A percentile compares a stretch with the other conserved stretches of the same genome.
Evolutionary conservation across 1,140 invertebrate genomes (phyloP).

Genomic region (Drosophila kurseongensis): DNA sequence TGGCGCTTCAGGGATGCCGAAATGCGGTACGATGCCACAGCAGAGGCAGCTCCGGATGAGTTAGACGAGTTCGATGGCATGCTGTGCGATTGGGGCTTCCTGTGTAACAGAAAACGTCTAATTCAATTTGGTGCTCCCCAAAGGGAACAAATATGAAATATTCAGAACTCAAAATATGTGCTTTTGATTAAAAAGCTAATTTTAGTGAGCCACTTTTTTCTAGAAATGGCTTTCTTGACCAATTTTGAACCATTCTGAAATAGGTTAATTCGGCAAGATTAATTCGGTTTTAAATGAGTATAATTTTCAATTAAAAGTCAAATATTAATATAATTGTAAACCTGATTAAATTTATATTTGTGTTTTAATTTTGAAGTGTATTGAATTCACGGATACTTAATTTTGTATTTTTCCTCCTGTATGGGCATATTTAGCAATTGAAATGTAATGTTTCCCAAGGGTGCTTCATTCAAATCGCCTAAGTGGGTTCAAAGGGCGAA

Average conservation of each 20-base stretch:
- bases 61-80: conserved; percentile 69
- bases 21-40: conserved; percentile 54
- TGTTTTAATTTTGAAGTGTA: too few relatives aligned
- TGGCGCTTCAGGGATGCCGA: conserved; percentile 68
- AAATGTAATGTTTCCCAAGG: conserved; percentile 2
- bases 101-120: neutral
- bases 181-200: neutral
- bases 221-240: too few relatives aligned
- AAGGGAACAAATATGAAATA: too few relatives aligned
- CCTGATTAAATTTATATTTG: too few relatives aligned
- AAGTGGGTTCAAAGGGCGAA: neutral
- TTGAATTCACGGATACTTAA: neutral
- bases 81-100: conserved; percentile 70
- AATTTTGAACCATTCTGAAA: too few relatives aligned
- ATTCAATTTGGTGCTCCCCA: too few relatives aligned
- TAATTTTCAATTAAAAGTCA: too few relatives aligned
- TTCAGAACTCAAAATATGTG: too few relatives aligned
- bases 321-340: too few relatives aligned
- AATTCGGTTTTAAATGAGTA: too few relatives aligned
- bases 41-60: conserved; percentile 21
- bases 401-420: neutral
- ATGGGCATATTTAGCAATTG: neutral
- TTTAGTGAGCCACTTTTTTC: too few relatives aligned
- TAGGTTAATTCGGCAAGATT: too few relatives aligned
- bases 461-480: conserved; percentile 1